phyloP scores from a whole-genome alignment of 2,113 vertebrate genomes.

The Nanorana parkeri region DNA sequence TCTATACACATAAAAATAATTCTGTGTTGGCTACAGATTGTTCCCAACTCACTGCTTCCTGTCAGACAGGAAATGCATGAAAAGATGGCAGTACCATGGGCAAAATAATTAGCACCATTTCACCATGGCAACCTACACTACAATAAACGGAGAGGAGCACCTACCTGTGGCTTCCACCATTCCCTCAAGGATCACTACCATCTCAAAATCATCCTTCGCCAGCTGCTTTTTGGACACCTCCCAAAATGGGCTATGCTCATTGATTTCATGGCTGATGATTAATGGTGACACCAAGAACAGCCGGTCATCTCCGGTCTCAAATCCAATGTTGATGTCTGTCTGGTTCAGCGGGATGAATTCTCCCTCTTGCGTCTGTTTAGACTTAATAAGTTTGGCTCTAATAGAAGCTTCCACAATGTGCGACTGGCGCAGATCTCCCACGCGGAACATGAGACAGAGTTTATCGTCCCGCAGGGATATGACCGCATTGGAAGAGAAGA shows the following conservation, averaged over 20 bases:
- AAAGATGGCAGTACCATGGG: too few species aligned
- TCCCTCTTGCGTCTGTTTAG: constrained; percentile 86
- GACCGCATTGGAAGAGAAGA: constrained; percentile 88
- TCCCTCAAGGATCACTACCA: constrained; percentile 86
- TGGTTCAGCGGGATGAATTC: constrained; percentile 89
- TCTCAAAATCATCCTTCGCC: constrained; percentile 82
- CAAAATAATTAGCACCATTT: too few species aligned
- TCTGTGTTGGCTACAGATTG: too few species aligned
- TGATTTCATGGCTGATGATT: constrained; percentile 87
- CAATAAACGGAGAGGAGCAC: too few species aligned
- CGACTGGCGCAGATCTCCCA: constrained; percentile 85
- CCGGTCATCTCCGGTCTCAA: constrained; percentile 85
- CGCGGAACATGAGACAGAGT: constrained; percentile 87
- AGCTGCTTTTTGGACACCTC: constrained; percentile 80
- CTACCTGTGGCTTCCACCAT: constrained; percentile 90
- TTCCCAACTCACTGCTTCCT: too few species aligned
- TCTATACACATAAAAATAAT: too few species aligned
- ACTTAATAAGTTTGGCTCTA: constrained; percentile 86
- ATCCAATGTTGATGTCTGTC: constrained; percentile 87
- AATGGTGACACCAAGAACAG: constrained; percentile 87
- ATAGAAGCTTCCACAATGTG: constrained; percentile 90
- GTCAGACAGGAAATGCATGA: too few species aligned
- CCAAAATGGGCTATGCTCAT: constrained; percentile 85
- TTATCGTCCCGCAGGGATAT: constrained; percentile 80
- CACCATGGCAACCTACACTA: too few species aligned